These are phyloP conservation scores for Procambarus clarkii DNA, from an alignment of 1,140 invertebrate genomes.

Conservation along the genomic window DNA sequence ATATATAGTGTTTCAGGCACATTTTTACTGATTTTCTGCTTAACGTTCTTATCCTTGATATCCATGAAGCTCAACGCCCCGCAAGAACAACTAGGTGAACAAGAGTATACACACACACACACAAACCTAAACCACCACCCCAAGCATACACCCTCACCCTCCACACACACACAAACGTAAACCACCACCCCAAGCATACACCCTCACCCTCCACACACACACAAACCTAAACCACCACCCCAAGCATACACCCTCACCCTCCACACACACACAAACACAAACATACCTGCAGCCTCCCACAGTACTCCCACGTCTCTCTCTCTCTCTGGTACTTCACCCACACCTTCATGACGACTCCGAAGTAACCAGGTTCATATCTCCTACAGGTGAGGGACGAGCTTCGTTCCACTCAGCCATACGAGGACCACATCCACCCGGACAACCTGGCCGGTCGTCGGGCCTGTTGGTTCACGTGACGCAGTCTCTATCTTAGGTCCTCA, in stretches of 20 bases:
- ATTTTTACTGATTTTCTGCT: too few relatives aligned
- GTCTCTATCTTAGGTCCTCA: slow-evolving; percentile 25
- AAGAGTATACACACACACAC: too few relatives aligned
- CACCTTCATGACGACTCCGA: neutral
- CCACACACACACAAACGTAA: neutral
- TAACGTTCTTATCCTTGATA: too few relatives aligned
- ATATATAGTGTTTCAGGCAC: too few relatives aligned
- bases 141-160: too few relatives aligned
- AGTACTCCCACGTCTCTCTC: neutral
- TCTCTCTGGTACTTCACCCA: neutral
- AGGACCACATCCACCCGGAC: slow-evolving; percentile 72
- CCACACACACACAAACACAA: neutral
- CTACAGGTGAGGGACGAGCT: slow-evolving; percentile 69
- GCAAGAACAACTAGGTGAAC: too few relatives aligned
- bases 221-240: too few relatives aligned
- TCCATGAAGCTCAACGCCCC: too few relatives aligned
- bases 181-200: neutral
- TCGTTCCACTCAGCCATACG: slow-evolving; percentile 59
- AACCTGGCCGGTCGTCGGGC: slow-evolving; percentile 58
- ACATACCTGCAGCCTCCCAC: neutral
- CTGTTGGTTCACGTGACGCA: slow-evolving; percentile 72
- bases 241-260: neutral
- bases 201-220: too few relatives aligned
- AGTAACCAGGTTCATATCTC: neutral
- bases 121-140: too few relatives aligned